Base-by-base conservation (phyloP, 2,888 invertebrate species). In the Brenthis hecate region DNA sequence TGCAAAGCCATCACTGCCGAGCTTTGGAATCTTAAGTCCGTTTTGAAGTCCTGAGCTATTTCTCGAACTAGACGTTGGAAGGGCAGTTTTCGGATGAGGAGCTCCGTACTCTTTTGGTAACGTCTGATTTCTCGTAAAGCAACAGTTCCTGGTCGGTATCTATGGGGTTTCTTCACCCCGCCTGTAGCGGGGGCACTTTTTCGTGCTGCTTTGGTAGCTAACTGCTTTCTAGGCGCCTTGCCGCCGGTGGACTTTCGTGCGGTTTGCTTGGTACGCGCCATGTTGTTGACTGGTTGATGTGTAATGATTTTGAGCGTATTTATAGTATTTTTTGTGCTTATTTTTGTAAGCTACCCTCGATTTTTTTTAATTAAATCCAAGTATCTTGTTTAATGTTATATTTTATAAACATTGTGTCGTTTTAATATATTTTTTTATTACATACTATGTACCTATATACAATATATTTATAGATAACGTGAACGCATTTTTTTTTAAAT, bases 261-360 rank as follows among this genome's bases (percentile, higher is more conserved):
- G 0, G 96, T 96, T 77, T 96, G 96, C 88, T 96, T 96, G 11
- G 96, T 96, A 80, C 96, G 95, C 77, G 96, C 96, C 96, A 96
- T 95, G 69, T 50, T 56, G 60, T 43, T 43, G 8, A 43, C 8
- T 43, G 36, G 8, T 36, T 11, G 3, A 2, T 11, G 8, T 11
- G 36, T 43, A 11, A 43, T 2, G 11, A 2, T 8, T 43, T 43
- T 43, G 11, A 43, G 13, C 61, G 14, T 56, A 65, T 63, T 62
- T 69, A 68, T 68, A 68, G 19, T n/a, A 3, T 54, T 43, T 58
- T 19, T 54, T 53, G 16, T 16, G 8, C 6, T 16, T n/a, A 19
- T 13, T 23, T 58, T 23, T 23, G 13, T 54, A 56, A 43, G 2
- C n/a, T 56, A 56, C 56, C 56, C 56, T 56, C 56, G 13, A 36